Evolutionary conservation across 2,888 invertebrate species (phyloP).

Genomic region (Gisinianus flammeolus): DNA sequence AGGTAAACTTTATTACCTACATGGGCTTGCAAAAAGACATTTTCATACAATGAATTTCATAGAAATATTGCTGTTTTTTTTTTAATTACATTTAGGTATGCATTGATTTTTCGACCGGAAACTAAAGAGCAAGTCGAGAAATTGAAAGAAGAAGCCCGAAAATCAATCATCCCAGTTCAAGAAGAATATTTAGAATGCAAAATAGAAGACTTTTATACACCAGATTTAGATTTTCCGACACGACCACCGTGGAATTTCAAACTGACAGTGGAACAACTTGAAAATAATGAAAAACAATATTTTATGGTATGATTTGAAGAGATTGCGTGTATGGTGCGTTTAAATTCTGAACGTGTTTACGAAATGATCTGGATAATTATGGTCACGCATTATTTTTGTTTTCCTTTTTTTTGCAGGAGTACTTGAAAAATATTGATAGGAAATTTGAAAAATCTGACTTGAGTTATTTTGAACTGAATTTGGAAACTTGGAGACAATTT

Average conservation of each 20-base stretch:
- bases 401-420: slow-evolving; percentile 71
- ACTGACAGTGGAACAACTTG: slow-evolving; percentile 75
- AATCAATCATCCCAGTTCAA: slow-evolving; percentile 66
- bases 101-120: slow-evolving; percentile 83
- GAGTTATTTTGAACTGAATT: slow-evolving; percentile 89
- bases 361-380: slow-evolving; percentile 51
- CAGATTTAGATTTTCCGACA: slow-evolving; percentile 77
- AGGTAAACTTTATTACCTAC: slow-evolving; percentile 36
- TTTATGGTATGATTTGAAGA: slow-evolving; percentile 69
- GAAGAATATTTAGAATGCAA: slow-evolving; percentile 73
- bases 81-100: slow-evolving; percentile 65
- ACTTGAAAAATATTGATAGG: slow-evolving; percentile 72
- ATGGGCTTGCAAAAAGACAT: background rate
- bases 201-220: slow-evolving; percentile 71
- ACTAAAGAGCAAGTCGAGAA: slow-evolving; percentile 73
- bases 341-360: slow-evolving; percentile 50
- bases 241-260: slow-evolving; percentile 83
- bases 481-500: slow-evolving; percentile 95
- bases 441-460: slow-evolving; percentile 70
- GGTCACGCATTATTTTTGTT: slow-evolving; percentile 16
- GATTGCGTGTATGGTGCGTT: background rate
- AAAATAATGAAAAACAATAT: slow-evolving; percentile 80
- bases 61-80: background rate
- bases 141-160: slow-evolving; percentile 73
- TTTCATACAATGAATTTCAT: background rate